A percentile compares a stretch with the other conserved stretches of the same genome.
Conservation (phyloP, 2,113 vertebrate species). For the Dasypus novemcinctus region DNA sequence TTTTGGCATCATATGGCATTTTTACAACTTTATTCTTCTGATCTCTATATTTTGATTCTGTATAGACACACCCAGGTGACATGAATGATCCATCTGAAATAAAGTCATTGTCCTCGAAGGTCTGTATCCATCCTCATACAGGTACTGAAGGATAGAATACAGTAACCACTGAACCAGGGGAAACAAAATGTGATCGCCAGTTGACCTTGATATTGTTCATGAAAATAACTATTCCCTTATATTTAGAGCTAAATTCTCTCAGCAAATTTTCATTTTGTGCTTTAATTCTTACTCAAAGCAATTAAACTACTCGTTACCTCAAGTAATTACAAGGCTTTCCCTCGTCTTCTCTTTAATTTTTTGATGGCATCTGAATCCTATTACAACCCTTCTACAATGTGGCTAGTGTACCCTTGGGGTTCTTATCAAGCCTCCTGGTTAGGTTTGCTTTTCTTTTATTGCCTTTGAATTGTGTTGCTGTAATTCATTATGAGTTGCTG, state of each 20-base stretch:
- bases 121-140: no score
- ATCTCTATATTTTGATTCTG: background rate
- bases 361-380: slow-evolving; percentile 1
- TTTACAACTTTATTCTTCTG: background rate
- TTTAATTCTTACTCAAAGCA: background rate
- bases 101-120: background rate
- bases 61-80: background rate
- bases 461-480: background rate
- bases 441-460: background rate
- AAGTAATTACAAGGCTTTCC: background rate
- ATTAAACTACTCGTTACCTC: background rate
- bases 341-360: background rate
- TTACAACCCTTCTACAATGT: background rate
- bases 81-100: background rate
- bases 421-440: background rate
- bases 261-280: background rate
- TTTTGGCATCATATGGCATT: background rate
- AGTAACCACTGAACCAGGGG: background rate
- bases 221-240: background rate
- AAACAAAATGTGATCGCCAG: background rate
- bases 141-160: background rate
- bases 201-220: background rate
- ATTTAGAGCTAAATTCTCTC: background rate
- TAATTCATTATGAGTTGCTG: background rate
- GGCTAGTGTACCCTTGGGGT: background rate